These are phyloP conservation scores for Clarias macrocephalus DNA, from an alignment of 2,113 vertebrate species.

Conservation along the genomic window DNA sequence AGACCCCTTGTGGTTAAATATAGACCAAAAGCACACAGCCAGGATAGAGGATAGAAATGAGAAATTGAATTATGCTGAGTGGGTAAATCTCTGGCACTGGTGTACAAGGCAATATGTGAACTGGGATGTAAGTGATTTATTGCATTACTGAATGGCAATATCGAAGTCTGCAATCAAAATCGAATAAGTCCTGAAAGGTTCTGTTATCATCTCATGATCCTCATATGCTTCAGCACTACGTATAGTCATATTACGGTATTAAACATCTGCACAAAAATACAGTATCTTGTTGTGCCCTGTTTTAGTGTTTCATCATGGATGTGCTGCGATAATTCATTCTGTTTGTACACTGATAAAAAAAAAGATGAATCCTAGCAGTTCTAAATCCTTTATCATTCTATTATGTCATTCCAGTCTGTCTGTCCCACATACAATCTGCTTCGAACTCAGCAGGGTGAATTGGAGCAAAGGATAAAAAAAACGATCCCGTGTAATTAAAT, in stretches of 20 bases:
- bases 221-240: not conserved
- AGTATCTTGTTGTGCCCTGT: not conserved
- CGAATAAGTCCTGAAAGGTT: not conserved
- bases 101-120: not conserved
- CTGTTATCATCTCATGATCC: not conserved
- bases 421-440: conserved; percentile 18
- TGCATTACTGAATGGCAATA: not conserved
- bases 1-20: conserved; percentile 19
- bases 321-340: conserved; percentile 24
- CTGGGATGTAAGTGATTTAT: not conserved
- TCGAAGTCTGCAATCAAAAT: not conserved
- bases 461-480: conserved; percentile 18
- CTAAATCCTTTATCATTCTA: conserved; percentile 53
- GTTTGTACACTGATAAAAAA: conserved; percentile 36
- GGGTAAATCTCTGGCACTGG: not conserved
- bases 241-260: not conserved
- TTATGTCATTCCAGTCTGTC: conserved; percentile 50
- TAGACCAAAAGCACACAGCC: not conserved
- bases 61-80: not conserved
- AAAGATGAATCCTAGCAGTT: conserved; percentile 49
- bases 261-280: not conserved
- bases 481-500: conserved; percentile 24
- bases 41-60: not conserved
- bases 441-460: conserved; percentile 18
- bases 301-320: not conserved